Evolutionary conservation across 2,797 vertebrate species (phyloP), one percentile per base, ranked within the genome.

Genomic region (Strix occidentalis): DNA sequence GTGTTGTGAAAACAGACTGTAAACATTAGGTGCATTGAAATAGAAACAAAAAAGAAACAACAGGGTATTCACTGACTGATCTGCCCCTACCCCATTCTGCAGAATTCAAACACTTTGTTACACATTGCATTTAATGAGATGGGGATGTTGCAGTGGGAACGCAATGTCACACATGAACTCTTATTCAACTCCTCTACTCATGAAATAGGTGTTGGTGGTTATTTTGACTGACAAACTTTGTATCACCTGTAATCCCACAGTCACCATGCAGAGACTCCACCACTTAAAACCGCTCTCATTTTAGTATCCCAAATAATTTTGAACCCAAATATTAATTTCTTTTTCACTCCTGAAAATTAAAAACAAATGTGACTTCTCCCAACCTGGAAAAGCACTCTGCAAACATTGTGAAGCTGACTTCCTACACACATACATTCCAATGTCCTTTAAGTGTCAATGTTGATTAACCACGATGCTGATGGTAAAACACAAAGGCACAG

Each of bases 161-260:
- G 46, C 6, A 33, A 26, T 20, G 7, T 18, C 19, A 37, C 0
- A 1, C 14, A 16, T 23, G 20, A 82, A 54, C 9, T 15, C 58
- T 58, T 45, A 20, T 4, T 41, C 10, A 2, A 25, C 15, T 57
- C 2, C 1, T 72, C 11, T 0, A 1, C 15, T 46, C 21, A 33
- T 16, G 9, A 72, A 79, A 37, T 6, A 66, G 4, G 5, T 50
- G 11, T 9, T 50, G 9, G n/a, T 78, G 7, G 33, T 35, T 74
- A 39, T 72, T 91, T 89, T 33, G 8, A 5, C 26, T 65, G 37
- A 57, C 28, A 66, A 46, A 4, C 0, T 0, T 46, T 72, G 8
- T n/a, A 39, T 45, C 43, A 43, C 29, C 11, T 72, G 5, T 54
- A 78, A 53, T 84, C 16, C 41, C 28, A 46, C 8, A 68, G 45